A percentile compares a stretch with the other conserved stretches of the same genome.
Evolutionary conservation across 2,888 invertebrate species (phyloP).

Genomic region (Habroteleia sp.): DNA sequence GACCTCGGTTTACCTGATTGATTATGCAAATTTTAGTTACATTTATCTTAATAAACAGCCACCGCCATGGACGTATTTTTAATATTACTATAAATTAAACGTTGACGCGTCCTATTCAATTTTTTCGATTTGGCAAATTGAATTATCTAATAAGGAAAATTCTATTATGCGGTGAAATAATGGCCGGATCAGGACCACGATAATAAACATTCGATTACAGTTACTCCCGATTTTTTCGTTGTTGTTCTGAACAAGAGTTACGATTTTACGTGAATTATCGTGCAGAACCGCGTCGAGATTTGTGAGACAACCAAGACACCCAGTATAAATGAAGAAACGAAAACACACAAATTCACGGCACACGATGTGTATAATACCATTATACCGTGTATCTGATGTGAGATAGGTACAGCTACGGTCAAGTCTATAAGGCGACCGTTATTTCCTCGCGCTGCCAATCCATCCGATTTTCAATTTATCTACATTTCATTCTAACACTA

Average conservation of each 20-base stretch:
- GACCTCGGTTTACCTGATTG: conserved; percentile 20
- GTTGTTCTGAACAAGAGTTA: conserved; percentile 16
- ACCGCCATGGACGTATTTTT: conserved; percentile 7
- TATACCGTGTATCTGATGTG: conserved; percentile 55
- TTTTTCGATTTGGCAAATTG: conserved; percentile 20
- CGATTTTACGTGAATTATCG: conserved; percentile 37
- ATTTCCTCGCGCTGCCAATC: conserved; percentile 59
- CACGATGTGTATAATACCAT: conserved; percentile 49
- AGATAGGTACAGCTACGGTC: conserved; percentile 40
- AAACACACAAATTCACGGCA: conserved; percentile 42
- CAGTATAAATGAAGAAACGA: conserved; percentile 45
- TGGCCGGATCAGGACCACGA: conserved; percentile 11
- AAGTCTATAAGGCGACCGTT: conserved; percentile 50
- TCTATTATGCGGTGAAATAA: conserved; percentile 30
- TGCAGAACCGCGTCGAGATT: conserved; percentile 15
- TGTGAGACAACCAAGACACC: conserved; percentile 31
- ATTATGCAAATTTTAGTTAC: conserved; percentile 44
- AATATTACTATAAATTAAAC: conserved; percentile 32
- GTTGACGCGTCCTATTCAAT: conserved; percentile 9
- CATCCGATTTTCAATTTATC: conserved; percentile 50
- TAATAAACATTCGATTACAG: conserved; percentile 36
- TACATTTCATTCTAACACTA: background rate
- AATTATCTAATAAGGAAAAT: conserved; percentile 15
- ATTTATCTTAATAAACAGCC: conserved; percentile 17
- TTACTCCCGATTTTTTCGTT: conserved; percentile 30